Base-by-base conservation (phyloP, 2,797 vertebrate genomes). In the Merluccius polli region DNA sequence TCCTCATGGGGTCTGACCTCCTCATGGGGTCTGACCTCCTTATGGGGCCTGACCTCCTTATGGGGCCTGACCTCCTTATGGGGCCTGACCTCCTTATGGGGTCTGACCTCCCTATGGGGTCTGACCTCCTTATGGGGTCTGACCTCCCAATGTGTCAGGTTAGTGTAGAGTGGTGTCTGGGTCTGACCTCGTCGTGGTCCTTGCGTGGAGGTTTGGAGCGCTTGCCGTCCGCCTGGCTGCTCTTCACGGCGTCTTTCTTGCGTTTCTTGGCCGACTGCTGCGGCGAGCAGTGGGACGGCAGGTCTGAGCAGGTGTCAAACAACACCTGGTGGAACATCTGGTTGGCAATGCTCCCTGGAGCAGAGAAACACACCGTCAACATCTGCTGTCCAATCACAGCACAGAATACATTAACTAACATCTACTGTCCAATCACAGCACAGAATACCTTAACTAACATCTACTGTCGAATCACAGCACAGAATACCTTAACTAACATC, bases 271-370 rank as follows among this genome's bases (percentile, higher is more conserved):
- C 91, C 4, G 83, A 75, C 4, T 90, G 92, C 8, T 92, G 93
- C 71, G 96, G 96, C 96, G 96, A 98, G 84, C 94, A 93, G 83
- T 95, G 95, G 75, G 89, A 93, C 10, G 94, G 84, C 70, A 94
- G 79, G 77, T 92, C 91, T 84, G 94, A 82, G 72, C 97, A 98
- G 0, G 94, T 95, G 75, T 97, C 95, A 88, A 99, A 92, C 79
- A 99, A 91, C 82, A 98, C 93, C 16, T 96, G 94, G 73, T 99
- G 97, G 83, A 96, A 97, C 63, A 95, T 86, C 80, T 93, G 93
- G 91, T 95, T 95, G 77, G 89, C 93, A 5, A 98, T 82, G 77
- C 97, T 98, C 21, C 97, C 98, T 99, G 48, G 59, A 65, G n/a
- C 2, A 88, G 70, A 29, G 1, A 76, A 80, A 75, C 4, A 82